Base-by-base conservation (phyloP, 1,140 invertebrate species). In the Melitaea cinxia region DNA sequence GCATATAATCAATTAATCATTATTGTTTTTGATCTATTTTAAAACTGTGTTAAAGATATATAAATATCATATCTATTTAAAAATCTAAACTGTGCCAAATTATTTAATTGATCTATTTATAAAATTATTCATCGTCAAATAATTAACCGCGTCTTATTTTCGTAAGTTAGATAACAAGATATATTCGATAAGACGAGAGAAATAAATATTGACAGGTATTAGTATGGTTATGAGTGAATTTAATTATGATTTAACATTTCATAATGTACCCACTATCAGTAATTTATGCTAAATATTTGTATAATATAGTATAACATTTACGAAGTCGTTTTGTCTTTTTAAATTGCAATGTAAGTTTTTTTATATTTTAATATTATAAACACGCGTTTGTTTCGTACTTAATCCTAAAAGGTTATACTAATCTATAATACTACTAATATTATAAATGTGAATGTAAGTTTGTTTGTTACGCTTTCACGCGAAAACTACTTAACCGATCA, bases 71-170 rank as follows among this genome's bases (percentile, higher is more conserved):
- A 39, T 39, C 6, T 52, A 54, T 28, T 52, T 7, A 23, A 33
- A 37, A 37, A 49, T 12, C 49, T 33, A 61, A 39, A n/a, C 10
- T 21, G 64, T 66, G 64, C 66, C 66, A 68, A 68, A 61, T 35
- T 47, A 68, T 68, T 59, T 58, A 55, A 59, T 49, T 33, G 26
- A 30, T 59, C 64, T 71, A 71, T 54, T 71, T 54, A 63, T 70
- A 65, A 45, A 26, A 45, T 15, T 33, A 50, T 39, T 55, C 14
- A 39, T 47, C 21, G 5, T 59, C 23, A 6, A 45, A 53, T 59
- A 6, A 39, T 45, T 33, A 23, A 15, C 15, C 17, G 26, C 39
- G 21, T 37, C 28, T 50, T 30, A 30, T 57, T 54, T 54, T 47
- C 23, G n/a, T 47, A n/a, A 47, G 42, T 47, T 47, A 21, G 21